Conservation (phyloP, 2,888 invertebrate genomes). For the Leptogaster cylindrica region DNA sequence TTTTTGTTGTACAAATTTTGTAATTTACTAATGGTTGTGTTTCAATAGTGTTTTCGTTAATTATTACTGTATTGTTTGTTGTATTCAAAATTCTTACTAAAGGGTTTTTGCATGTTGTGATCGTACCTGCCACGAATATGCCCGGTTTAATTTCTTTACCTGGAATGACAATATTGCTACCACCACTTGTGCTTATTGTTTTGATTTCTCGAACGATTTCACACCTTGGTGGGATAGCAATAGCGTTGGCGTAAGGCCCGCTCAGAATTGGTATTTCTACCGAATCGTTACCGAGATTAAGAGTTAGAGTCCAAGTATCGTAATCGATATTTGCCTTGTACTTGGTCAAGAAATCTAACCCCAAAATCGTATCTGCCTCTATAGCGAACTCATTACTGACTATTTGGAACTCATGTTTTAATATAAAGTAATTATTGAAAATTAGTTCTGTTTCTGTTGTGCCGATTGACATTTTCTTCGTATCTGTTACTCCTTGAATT, state of each 20-base stretch:
- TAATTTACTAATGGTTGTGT: background rate
- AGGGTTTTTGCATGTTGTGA: constrained; percentile 7
- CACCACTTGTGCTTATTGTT: background rate
- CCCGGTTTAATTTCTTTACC: background rate
- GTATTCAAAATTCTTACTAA: constrained; percentile 23
- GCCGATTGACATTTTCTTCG: background rate
- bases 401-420: background rate
- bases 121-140: constrained; percentile 19
- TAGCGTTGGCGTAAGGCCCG: background rate
- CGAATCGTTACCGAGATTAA: rapidly evolving
- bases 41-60: background rate
- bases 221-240: background rate
- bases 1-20: background rate
- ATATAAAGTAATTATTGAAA: background rate
- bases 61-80: background rate
- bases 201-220: background rate
- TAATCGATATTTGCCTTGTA: background rate
- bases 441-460: background rate
- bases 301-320: background rate
- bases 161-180: background rate
- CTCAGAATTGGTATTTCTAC: background rate
- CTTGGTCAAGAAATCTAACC: background rate
- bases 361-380: background rate
- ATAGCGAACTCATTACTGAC: background rate
- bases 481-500: background rate